Conservation (phyloP, 35 echinoderm and acorn worm genomes). For the Ptychodera flava region DNA sequence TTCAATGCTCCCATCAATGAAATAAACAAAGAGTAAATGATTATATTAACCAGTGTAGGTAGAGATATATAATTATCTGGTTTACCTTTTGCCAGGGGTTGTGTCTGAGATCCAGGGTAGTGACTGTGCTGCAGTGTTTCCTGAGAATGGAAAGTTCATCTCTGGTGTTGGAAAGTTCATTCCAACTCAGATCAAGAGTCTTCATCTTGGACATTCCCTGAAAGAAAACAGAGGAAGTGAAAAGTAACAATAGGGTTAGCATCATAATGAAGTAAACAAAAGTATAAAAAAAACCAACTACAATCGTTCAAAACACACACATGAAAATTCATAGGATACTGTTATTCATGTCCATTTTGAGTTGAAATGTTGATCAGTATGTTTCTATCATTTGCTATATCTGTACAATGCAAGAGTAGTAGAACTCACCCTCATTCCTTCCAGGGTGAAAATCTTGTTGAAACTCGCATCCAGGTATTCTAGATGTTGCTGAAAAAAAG, state of each 20-base stretch:
- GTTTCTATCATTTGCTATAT: too few species aligned
- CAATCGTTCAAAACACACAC: too few species aligned
- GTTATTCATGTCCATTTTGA: too few species aligned
- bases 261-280: too few species aligned
- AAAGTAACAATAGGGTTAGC: not conserved
- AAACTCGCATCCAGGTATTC: constrained; percentile 95
- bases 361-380: too few species aligned
- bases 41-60: too few species aligned
- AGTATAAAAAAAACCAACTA: too few species aligned
- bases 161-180: constrained; percentile 89
- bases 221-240: not conserved
- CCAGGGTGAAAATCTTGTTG: constrained; percentile 89
- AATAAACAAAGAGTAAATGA: too few species aligned
- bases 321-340: too few species aligned
- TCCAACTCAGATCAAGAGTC: constrained; percentile 89
- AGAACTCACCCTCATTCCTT: constrained; percentile 85
- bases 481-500: constrained; percentile 47
- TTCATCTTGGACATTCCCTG: constrained; percentile 85
- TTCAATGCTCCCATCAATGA: too few species aligned
- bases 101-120: constrained; percentile 69
- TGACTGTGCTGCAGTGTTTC: constrained; percentile 66
- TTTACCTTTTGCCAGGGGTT: constrained; percentile 98
- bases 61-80: not conserved
- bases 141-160: constrained; percentile 93
- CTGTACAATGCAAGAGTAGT: too few species aligned